These are phyloP conservation scores for Sinotaia quadrata DNA, from an alignment of 2,888 invertebrate species.

Conservation along the genomic window DNA sequence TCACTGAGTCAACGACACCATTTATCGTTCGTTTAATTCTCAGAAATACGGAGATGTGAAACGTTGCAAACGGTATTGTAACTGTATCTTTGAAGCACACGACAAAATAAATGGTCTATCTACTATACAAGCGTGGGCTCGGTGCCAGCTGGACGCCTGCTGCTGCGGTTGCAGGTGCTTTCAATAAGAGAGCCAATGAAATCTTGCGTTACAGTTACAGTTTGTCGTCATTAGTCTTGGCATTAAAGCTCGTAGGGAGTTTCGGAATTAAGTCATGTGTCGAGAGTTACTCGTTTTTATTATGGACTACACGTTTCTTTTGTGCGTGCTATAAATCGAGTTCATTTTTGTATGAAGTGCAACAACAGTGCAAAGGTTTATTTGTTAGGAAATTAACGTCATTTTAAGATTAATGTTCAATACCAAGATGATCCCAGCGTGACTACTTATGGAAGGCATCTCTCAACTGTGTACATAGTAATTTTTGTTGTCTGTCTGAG, in stretches of 20 bases:
- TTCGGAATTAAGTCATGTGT: neutral
- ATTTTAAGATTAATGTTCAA: neutral
- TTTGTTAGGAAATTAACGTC: neutral
- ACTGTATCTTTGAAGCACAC: too few species aligned
- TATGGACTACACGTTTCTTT: too few species aligned
- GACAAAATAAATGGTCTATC: too few species aligned
- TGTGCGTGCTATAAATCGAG: too few species aligned
- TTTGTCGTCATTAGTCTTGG: constrained; percentile 35
- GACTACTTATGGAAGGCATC: constrained; percentile 38
- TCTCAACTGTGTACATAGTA: constrained; percentile 31
- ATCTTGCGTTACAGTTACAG: constrained; percentile 27
- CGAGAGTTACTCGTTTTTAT: neutral
- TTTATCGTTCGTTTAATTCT: too few species aligned
- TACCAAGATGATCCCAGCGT: neutral
- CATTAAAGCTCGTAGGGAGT: constrained; percentile 12
- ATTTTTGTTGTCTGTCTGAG: constrained; percentile 13
- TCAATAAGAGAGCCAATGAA: constrained; percentile 32
- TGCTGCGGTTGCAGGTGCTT: neutral
- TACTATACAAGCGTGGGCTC: constrained; percentile 4
- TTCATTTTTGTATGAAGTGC: too few species aligned
- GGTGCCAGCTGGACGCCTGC: neutral
- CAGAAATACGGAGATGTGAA: too few species aligned
- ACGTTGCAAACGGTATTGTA: too few species aligned
- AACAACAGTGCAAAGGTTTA: neutral
- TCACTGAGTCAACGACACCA: too few species aligned